phyloP scores from a whole-genome alignment of 1,140 invertebrate species.

The Andricus grossulariae region DNA sequence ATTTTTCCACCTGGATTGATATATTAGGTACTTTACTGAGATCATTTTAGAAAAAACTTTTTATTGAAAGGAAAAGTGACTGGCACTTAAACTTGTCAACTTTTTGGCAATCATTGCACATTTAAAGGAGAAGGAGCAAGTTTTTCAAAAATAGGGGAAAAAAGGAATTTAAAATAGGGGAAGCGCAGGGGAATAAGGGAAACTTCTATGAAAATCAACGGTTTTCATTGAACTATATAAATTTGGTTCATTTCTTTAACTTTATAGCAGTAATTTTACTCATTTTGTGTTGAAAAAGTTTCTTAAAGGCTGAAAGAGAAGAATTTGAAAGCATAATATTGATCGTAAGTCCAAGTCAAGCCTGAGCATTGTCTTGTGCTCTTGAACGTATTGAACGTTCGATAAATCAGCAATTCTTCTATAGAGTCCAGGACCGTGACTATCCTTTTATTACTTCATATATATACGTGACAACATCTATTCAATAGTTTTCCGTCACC shows the following conservation, averaged over 20 bases:
- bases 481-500: conserved; percentile 15
- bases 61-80: no score
- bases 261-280: conserved; percentile 15
- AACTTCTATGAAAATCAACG: no score
- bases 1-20: no score
- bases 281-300: conserved; percentile 3
- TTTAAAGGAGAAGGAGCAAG: no score
- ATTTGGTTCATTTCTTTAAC: not conserved
- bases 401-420: conserved; percentile 19
- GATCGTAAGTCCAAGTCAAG: not conserved
- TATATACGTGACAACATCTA: not conserved
- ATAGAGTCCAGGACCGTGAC: conserved; percentile 16
- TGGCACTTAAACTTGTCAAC: no score
- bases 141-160: not conserved
- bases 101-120: no score
- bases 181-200: no score
- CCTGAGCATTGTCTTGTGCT: conserved; percentile 23
- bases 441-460: conserved; percentile 30
- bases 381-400: conserved; percentile 17
- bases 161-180: no score
- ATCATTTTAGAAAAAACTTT: no score
- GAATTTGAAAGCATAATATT: conserved; percentile 17
- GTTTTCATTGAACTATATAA: not conserved
- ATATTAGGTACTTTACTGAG: no score
- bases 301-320: not conserved